Evolutionary conservation across 92 coral and sea anemone species (phyloP).

Genomic region (Metridium senile): DNA sequence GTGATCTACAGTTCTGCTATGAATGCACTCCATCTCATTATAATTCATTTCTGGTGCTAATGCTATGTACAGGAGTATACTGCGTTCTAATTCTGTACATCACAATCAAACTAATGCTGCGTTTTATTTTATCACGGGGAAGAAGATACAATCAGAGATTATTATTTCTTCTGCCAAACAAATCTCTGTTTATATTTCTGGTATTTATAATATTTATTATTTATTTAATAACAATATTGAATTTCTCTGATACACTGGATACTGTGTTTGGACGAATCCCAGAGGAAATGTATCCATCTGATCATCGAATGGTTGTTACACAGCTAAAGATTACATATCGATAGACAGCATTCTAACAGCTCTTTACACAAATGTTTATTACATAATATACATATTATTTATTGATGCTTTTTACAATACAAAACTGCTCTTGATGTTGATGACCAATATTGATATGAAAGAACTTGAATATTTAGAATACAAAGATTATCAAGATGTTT

Average conservation of each 20-base stretch:
- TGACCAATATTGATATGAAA: background rate
- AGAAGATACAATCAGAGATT: conserved; percentile 48
- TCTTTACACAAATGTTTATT: background rate
- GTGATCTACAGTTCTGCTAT: conserved; percentile 76
- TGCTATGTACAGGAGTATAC: conserved; percentile 27
- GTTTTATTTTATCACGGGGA: conserved; percentile 24
- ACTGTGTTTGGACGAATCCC: conserved; percentile 66
- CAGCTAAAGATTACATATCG: conserved; percentile 60
- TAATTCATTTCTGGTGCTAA: conserved; percentile 48
- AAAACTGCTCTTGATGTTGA: too few species aligned
- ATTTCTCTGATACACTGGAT: conserved; percentile 65
- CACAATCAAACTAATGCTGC: conserved; percentile 32
- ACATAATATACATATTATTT: background rate
- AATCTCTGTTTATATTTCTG: conserved; percentile 28
- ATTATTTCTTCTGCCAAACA: conserved; percentile 58
- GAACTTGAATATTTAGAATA: too few species aligned
- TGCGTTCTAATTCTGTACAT: conserved; percentile 42
- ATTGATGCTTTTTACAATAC: background rate
- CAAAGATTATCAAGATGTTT: too few species aligned
- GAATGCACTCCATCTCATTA: conserved; percentile 89
- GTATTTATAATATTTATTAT: conserved; percentile 39
- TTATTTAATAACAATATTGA: conserved; percentile 50
- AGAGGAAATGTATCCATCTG: conserved; percentile 94
- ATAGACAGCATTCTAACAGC: background rate
- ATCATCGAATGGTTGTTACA: conserved; percentile 75